Evolutionary conservation across 2,888 invertebrate species (phyloP).

Genomic region (Bombylius major): DNA sequence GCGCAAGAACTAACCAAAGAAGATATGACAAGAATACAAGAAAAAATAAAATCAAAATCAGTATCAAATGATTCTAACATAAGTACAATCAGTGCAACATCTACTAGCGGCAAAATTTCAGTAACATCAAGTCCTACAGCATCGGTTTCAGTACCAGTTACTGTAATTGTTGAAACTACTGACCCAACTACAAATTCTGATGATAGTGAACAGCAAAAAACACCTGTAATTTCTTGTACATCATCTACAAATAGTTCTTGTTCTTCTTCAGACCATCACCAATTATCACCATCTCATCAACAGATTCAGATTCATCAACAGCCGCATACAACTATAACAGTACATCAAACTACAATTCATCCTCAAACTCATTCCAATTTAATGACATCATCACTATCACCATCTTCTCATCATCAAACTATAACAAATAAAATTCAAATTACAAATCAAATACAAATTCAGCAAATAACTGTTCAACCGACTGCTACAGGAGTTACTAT

Average conservation of each 20-base stretch:
- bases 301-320: conserved; percentile 9
- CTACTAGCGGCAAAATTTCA: conserved; percentile 1
- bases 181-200: not conserved
- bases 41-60: conserved; percentile 13
- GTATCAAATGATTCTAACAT: not conserved
- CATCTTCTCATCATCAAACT: not conserved
- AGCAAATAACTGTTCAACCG: conserved; percentile 16
- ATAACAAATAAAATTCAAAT: conserved; percentile 16
- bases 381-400: not conserved
- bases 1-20: conserved; percentile 14
- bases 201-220: not conserved
- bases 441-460: conserved; percentile 18
- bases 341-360: conserved; percentile 18
- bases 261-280: not conserved
- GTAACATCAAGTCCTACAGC: not conserved
- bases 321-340: conserved; percentile 17
- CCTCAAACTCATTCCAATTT: conserved; percentile 12
- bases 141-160: conserved; percentile 13
- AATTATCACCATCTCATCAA: not conserved
- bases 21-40: conserved; percentile 16
- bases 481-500: not conserved
- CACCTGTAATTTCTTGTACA: not conserved
- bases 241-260: conserved; percentile 15
- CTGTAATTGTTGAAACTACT: conserved; percentile 15
- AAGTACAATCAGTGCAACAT: not conserved